A percentile compares a stretch with the other conserved stretches of the same genome.
These are phyloP conservation scores for Myiozetetes cayanensis DNA, from an alignment of 2,113 vertebrate genomes.

Conservation along the genomic window DNA sequence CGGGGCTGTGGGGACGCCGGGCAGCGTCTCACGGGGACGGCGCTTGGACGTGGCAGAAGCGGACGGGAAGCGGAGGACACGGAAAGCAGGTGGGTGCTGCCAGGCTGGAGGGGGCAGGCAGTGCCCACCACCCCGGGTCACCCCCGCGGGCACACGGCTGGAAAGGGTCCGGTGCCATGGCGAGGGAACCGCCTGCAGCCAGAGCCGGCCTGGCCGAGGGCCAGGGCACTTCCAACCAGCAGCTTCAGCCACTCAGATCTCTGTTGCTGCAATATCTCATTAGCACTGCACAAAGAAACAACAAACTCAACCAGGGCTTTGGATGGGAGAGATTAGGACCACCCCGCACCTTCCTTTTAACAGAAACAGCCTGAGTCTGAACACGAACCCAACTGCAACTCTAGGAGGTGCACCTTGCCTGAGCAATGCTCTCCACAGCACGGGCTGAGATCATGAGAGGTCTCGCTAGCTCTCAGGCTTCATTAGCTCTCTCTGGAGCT, in stretches of 20 bases:
- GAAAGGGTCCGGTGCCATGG: not conserved
- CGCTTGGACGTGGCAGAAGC: not conserved
- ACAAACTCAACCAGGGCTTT: not conserved
- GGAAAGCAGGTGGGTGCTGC: not conserved
- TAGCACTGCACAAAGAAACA: not conserved
- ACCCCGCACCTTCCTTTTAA: not conserved
- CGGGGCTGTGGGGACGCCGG: not conserved
- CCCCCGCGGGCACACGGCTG: not conserved
- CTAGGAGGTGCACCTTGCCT: conserved; percentile 47
- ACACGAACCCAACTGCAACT: conserved; percentile 7
- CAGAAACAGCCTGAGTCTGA: not conserved
- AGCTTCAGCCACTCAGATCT: not conserved
- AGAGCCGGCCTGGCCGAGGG: not conserved
- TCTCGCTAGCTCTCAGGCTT: conserved; percentile 15
- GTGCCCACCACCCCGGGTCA: not conserved
- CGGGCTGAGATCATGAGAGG: conserved; percentile 10
- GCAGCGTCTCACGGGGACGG: not conserved
- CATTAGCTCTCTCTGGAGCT: not conserved
- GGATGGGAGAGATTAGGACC: conserved; percentile 34
- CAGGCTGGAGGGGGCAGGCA: not conserved
- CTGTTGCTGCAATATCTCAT: not conserved
- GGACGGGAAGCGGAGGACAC: not conserved
- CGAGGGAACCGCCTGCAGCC: not conserved
- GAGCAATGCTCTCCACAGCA: not conserved
- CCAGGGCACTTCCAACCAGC: not conserved